phyloP scores from a whole-genome alignment of 2,797 vertebrate species.

The Gephyroberyx darwinii region DNA sequence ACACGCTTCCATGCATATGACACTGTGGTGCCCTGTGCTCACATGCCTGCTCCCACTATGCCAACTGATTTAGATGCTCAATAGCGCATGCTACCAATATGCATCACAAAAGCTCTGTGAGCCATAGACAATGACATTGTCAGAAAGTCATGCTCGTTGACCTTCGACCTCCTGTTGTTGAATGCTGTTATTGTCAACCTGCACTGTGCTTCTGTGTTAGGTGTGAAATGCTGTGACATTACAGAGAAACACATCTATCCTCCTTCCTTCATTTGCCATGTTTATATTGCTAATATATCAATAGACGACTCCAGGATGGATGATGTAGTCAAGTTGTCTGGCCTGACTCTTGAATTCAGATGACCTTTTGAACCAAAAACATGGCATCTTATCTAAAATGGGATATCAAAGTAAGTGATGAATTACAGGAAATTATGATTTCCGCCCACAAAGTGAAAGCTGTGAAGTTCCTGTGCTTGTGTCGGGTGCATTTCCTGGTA shows the following conservation, averaged over 20 bases:
- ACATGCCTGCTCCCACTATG: constrained; percentile 3
- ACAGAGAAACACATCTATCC: neutral
- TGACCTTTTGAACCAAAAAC: neutral
- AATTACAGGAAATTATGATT: no score
- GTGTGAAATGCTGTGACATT: neutral
- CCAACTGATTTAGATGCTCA: constrained; percentile 4
- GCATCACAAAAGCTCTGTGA: constrained; percentile 29
- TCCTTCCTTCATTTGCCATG: no score
- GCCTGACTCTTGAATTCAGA: no score
- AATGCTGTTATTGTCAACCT: constrained; percentile 18
- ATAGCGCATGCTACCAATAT: no score
- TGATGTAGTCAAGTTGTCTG: no score
- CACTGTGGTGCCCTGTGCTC: constrained; percentile 13
- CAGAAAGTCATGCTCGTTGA: constrained; percentile 18
- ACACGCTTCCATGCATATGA: constrained; percentile 10
- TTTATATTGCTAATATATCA: no score
- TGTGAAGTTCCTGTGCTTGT: no score
- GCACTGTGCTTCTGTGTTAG: neutral
- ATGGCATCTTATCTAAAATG: neutral
- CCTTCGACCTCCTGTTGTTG: constrained; percentile 36
- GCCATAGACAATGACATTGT: constrained; percentile 6
- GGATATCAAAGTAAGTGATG: no score
- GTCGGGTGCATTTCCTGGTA: neutral
- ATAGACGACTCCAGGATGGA: no score
- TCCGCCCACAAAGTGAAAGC: no score